These are phyloP conservation scores for Sitobion miscanthi DNA, from an alignment of 1,140 invertebrate species.

Conservation along the genomic window DNA sequence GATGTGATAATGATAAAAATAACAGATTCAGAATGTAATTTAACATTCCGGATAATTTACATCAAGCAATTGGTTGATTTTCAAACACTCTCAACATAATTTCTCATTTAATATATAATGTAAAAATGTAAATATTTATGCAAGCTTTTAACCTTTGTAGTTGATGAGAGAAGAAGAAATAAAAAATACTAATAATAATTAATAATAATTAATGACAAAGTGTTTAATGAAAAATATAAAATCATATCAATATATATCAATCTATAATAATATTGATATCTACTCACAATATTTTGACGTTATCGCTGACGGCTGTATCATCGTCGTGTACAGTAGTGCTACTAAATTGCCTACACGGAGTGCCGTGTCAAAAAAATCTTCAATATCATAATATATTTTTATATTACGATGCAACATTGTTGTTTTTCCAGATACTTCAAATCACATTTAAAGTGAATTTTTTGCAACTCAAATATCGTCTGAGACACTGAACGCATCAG, in stretches of 20 bases:
- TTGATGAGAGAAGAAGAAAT: no score
- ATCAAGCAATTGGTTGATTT: no score
- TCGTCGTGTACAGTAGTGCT: background rate
- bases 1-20: background rate
- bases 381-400: background rate
- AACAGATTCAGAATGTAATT: no score
- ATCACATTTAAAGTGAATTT: background rate
- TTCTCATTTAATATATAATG: no score
- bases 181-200: no score
- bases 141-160: no score
- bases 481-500: background rate
- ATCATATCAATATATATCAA: background rate
- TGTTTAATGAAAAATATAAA: background rate
- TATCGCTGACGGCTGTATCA: background rate
- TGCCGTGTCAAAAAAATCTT: background rate
- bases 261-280: background rate
- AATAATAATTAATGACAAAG: background rate
- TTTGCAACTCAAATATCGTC: background rate
- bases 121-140: no score
- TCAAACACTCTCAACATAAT: no score
- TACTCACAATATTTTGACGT: background rate
- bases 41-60: no score
- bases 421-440: background rate
- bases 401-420: background rate
- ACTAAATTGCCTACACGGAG: background rate